Base-by-base conservation (phyloP, 2,113 vertebrate species). In the Chloroceryle aenea region DNA sequence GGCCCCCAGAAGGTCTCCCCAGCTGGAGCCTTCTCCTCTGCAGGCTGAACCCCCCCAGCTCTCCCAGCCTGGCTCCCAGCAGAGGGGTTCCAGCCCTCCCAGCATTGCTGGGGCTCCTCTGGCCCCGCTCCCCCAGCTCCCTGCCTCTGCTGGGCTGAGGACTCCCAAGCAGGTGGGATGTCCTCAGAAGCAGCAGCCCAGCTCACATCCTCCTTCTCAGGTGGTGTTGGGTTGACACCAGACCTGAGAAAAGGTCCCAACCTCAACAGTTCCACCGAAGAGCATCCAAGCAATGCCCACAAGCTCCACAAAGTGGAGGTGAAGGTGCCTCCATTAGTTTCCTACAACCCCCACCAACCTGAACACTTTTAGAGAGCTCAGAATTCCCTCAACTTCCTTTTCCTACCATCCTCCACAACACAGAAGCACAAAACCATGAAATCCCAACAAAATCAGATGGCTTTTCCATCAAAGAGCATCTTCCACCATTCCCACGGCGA, bases 281-380 rank as follows among this genome's bases (percentile, higher is more conserved):
- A n/a, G 23, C 26, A 29, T 26, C 75, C 21, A 27, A 29, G 53
- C 30, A 23, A 21, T 12, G n/a, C 27, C 32, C 43, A 66, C 50
- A 7, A 66, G 32, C 26, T 18, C 30, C 58, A 58, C 42, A 18
- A 38, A 38, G 42, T 1, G 3, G 5, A 56, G 27, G 30, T 23
- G 12, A 86, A 42, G 68, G 29, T 42, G 22, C 18, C n/a, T 59
- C 50, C 11, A 4, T 2, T 8, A 61, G 16, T 17, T 34, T 52
- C 27, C 23, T 59, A n/a, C 27, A 76, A 52, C 27, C 14, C 16
- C 27, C 18, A 23, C 10, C 0, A 0, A n/a, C 11, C 6, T n/a
- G 9, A 82, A 64, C 8, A 6, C 27, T 58, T 48, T 48, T 22
- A 0, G 0, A 43, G 43, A 76, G 43, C 27, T 72, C 38, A 52